Evolutionary conservation across 2,113 vertebrate genomes (phyloP).

Genomic region (Etia nguti): DNA sequence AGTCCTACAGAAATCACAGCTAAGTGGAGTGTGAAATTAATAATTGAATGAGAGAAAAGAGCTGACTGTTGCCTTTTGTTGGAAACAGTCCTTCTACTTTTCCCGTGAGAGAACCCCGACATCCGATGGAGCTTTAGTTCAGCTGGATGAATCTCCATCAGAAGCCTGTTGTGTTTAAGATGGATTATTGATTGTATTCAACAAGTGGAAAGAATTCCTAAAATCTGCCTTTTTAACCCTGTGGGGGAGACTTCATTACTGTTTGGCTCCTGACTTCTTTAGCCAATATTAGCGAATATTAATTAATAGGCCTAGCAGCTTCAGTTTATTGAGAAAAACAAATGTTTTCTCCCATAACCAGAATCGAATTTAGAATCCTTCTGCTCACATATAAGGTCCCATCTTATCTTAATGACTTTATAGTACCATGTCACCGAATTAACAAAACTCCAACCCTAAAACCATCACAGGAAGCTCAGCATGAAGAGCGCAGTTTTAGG

Average conservation of each 20-base stretch:
- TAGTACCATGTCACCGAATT: background rate
- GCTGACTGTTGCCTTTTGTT: conserved; percentile 1
- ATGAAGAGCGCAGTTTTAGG: background rate
- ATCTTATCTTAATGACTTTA: background rate
- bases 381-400: background rate
- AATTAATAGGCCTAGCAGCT: background rate
- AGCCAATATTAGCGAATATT: rapidly evolving
- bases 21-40: conserved; percentile 32
- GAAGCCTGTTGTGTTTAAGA: background rate
- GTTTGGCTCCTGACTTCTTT: background rate
- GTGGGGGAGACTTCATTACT: background rate
- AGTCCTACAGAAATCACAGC: conserved; percentile 6
- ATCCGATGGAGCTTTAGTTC: background rate
- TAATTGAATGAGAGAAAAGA: background rate
- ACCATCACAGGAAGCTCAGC: background rate
- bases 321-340: background rate
- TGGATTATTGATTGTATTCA: background rate
- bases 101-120: background rate
- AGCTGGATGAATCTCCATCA: background rate
- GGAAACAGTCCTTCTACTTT: background rate
- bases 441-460: background rate
- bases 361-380: background rate
- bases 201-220: background rate
- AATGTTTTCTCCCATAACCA: background rate
- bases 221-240: background rate